Evolutionary conservation across 2,113 vertebrate genomes (phyloP).

Genomic region (Sceloporus undulatus): DNA sequence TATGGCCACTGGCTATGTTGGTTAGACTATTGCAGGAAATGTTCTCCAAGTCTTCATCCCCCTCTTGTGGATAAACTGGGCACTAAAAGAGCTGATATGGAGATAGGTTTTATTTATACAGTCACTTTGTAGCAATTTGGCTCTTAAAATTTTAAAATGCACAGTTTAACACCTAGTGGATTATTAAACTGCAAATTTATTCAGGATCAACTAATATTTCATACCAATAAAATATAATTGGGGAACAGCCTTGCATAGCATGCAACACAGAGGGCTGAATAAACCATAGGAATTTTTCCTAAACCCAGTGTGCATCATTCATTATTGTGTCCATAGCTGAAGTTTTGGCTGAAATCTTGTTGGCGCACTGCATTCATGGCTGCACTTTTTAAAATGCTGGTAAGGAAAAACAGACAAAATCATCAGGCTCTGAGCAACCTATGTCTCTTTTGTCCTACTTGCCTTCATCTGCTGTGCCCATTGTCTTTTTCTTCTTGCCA

Average conservation of each 20-base stretch:
- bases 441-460: too few species aligned
- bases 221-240: background rate
- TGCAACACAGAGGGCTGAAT: background rate
- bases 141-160: conserved; percentile 21
- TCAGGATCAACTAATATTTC: conserved; percentile 5
- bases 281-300: background rate
- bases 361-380: too few species aligned
- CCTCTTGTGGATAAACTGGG: conserved; percentile 61
- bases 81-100: conserved; percentile 27
- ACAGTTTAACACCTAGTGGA: background rate
- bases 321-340: background rate
- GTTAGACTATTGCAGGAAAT: background rate
- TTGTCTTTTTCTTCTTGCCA: too few species aligned
- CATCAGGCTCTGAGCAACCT: too few species aligned
- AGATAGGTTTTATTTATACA: accelerated
- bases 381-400: too few species aligned
- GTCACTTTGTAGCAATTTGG: background rate
- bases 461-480: too few species aligned
- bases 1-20: too few species aligned
- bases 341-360: too few species aligned
- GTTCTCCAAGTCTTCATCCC: conserved; percentile 11
- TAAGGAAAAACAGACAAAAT: too few species aligned
- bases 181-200: conserved; percentile 8
- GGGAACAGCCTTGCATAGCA: background rate
- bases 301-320: background rate